These are phyloP conservation scores for Odobenus rosmarus DNA, from an alignment of 2,113 vertebrate genomes.

Conservation along the genomic window DNA sequence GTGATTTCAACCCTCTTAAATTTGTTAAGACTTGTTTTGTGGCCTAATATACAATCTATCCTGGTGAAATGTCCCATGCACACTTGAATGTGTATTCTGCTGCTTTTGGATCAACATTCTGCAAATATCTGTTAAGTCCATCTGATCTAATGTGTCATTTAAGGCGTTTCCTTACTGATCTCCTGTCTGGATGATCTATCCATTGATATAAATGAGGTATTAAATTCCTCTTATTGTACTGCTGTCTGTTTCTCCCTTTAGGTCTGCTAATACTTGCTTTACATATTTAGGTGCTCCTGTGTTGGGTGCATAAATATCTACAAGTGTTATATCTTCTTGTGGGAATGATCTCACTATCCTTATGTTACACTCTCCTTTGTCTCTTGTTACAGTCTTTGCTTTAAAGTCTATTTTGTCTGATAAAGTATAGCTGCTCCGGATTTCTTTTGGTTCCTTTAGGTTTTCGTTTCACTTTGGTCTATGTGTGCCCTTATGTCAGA, in stretches of 20 bases:
- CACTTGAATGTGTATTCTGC: not conserved
- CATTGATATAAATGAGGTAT: not conserved
- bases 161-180: not conserved
- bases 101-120: not conserved
- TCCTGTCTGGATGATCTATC: not conserved
- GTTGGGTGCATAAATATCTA: not conserved
- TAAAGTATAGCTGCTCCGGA: accelerated
- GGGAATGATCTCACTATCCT: too few relatives aligned
- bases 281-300: not conserved
- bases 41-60: not conserved
- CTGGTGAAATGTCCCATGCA: not conserved
- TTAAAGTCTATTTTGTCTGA: not conserved
- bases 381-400: not conserved
- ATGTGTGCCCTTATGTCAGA: not conserved
- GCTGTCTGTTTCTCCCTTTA: not conserved
- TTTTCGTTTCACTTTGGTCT: not conserved
- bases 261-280: not conserved
- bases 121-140: not conserved
- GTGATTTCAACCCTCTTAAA: not conserved
- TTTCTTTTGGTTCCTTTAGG: not conserved
- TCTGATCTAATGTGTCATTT: not conserved
- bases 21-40: not conserved
- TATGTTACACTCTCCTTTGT: not conserved
- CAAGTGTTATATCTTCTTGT: not conserved
- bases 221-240: not conserved